These are phyloP conservation scores for Geotrypetes seraphini DNA, from an alignment of 2,797 vertebrate genomes.

Conservation along the genomic window DNA sequence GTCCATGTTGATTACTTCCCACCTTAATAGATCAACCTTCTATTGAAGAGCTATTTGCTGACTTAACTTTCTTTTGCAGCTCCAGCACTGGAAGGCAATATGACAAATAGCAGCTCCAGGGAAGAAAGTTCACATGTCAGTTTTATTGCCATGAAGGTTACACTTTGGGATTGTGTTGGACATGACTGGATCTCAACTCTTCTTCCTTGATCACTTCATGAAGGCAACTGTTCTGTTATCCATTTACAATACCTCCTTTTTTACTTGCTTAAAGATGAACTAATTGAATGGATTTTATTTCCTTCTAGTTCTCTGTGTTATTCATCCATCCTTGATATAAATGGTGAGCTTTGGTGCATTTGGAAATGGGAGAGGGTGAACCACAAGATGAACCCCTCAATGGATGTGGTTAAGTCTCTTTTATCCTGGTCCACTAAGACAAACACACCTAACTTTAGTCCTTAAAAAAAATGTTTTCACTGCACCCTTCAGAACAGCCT, in stretches of 20 bases:
- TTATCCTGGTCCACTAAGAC: too few relatives aligned
- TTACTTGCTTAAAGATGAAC: constrained; percentile 21
- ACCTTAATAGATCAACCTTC: too few relatives aligned
- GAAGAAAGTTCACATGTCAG: constrained; percentile 13
- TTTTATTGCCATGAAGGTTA: constrained; percentile 14
- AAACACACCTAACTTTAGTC: too few relatives aligned
- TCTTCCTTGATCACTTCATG: too few relatives aligned
- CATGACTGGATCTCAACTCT: constrained; percentile 18
- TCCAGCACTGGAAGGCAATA: constrained; percentile 87
- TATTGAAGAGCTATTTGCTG: too few relatives aligned
- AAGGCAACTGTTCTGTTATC: constrained; percentile 16
- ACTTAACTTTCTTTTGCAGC: constrained; percentile 55
- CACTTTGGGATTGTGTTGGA: too few relatives aligned
- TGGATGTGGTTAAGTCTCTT: constrained; percentile 9
- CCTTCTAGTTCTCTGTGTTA: constrained; percentile 23
- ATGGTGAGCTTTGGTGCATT: constrained; percentile 14
- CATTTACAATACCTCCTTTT: constrained; percentile 21
- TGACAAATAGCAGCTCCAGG: constrained; percentile 41
- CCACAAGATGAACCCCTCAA: constrained; percentile 11
- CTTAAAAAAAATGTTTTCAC: too few relatives aligned
- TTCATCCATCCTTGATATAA: constrained; percentile 22
- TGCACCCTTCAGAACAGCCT: too few relatives aligned
- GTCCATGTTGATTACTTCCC: too few relatives aligned
- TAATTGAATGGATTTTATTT: constrained; percentile 30
- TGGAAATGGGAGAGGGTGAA: constrained; percentile 12